Evolutionary conservation across 2,113 vertebrate species (phyloP).

Genomic region (Stomatorhinus ivindoensis): DNA sequence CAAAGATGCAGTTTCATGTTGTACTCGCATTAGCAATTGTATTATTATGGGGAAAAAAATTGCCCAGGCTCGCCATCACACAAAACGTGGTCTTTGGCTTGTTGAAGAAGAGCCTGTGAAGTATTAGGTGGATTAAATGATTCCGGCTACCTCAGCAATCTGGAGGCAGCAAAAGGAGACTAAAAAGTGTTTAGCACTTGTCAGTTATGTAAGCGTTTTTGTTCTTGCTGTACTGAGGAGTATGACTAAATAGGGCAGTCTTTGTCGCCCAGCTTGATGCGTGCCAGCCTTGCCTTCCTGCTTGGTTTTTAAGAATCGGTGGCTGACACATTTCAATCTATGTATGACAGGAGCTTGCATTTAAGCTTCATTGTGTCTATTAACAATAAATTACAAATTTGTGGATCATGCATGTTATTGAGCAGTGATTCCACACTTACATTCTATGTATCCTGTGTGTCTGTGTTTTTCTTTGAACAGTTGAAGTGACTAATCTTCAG

Average conservation of each 20-base stretch:
- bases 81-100: neutral
- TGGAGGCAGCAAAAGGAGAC: neutral
- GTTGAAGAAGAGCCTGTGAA: neutral
- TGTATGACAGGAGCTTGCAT: neutral
- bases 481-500: neutral
- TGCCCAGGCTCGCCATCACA: neutral
- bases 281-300: neutral
- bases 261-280: neutral
- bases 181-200: neutral
- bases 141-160: constrained; percentile 14
- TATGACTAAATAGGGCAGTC: neutral
- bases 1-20: neutral
- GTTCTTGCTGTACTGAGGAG: neutral
- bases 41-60: neutral
- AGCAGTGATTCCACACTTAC: neutral
- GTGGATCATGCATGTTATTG: neutral
- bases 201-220: neutral
- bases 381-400: neutral
- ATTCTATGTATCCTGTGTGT: neutral
- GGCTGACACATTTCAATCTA: neutral
- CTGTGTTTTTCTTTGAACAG: neutral
- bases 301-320: neutral
- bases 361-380: neutral
- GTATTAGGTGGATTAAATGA: constrained; percentile 8
- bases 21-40: neutral